Evolutionary conservation across 2,113 vertebrate genomes (phyloP).

Genomic region (Tragelaphus scriptus): DNA sequence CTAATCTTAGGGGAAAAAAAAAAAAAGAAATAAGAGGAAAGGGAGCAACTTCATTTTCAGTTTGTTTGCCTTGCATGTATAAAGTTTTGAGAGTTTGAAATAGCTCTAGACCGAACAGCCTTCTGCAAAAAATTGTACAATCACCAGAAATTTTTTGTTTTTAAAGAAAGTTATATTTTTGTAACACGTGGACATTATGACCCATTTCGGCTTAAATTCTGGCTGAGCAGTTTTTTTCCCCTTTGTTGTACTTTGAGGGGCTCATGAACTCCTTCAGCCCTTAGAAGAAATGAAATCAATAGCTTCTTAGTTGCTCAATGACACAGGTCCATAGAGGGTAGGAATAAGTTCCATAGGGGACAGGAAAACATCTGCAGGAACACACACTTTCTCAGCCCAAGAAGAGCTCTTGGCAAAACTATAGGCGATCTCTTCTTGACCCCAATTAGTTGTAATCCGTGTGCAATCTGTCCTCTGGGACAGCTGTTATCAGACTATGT

Average conservation of each 20-base stretch:
- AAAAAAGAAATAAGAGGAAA: not conserved
- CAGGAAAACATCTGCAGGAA: not conserved
- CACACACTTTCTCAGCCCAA: not conserved
- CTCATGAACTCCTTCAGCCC: not conserved
- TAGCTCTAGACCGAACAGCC: not conserved
- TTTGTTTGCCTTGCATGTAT: not conserved
- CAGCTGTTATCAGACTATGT: not conserved
- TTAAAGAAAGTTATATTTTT: not conserved
- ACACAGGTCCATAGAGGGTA: not conserved
- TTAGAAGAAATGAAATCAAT: not conserved
- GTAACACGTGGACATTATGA: not conserved
- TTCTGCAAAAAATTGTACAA: not conserved
- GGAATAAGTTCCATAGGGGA: not conserved
- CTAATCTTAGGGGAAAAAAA: not conserved
- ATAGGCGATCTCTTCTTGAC: not conserved
- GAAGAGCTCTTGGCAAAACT: not conserved
- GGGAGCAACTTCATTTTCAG: not conserved
- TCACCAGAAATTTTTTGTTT: not conserved
- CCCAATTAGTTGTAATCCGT: not conserved
- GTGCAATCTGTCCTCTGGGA: not conserved
- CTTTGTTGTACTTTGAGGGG: not conserved
- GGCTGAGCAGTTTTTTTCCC: not conserved
- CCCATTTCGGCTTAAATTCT: not conserved
- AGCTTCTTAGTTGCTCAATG: not conserved
- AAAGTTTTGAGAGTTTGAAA: not conserved